Evolutionary conservation across 2,888 invertebrate species (phyloP).

Genomic region (Drosophila lutescens): DNA sequence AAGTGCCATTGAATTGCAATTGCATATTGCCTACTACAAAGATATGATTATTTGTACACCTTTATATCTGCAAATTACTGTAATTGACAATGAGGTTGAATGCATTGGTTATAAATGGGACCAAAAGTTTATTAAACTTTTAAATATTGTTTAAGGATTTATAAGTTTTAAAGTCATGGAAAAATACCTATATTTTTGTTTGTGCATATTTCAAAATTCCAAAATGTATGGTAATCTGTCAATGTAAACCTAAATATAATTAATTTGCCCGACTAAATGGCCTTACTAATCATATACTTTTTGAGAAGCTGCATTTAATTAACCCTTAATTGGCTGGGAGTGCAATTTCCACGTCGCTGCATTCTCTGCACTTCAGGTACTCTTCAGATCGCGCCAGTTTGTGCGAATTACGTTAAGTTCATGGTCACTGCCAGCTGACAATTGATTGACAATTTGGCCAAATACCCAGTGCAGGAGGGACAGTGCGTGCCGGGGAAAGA

Average conservation of each 20-base stretch:
- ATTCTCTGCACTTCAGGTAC: slow-evolving; percentile 15
- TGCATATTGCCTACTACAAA: neutral
- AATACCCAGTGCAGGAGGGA: slow-evolving; percentile 21
- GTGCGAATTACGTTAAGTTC: slow-evolving; percentile 57
- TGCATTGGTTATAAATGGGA: too few relatives aligned
- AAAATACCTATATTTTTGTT: too few relatives aligned
- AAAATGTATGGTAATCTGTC: too few relatives aligned
- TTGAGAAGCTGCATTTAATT: slow-evolving; percentile 2
- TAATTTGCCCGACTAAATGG: too few relatives aligned
- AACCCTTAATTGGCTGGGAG: neutral
- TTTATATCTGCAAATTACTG: too few relatives aligned
- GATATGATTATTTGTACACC: too few relatives aligned
- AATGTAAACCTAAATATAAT: too few relatives aligned
- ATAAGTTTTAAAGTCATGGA: too few relatives aligned
- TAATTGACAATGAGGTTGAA: too few relatives aligned
- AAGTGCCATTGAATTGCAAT: neutral
- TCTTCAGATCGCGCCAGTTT: slow-evolving; percentile 15
- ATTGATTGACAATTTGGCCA: slow-evolving; percentile 74
- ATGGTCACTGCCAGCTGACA: slow-evolving; percentile 64
- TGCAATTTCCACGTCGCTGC: slow-evolving; percentile 17
- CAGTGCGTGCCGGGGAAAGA: slow-evolving; percentile 20
- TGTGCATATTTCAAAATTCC: too few relatives aligned
- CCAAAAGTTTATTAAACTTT: neutral
- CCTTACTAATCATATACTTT: too few relatives aligned
- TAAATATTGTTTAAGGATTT: too few relatives aligned